Base-by-base conservation (phyloP, 2,888 invertebrate species). In the Agrotis clavis region DNA sequence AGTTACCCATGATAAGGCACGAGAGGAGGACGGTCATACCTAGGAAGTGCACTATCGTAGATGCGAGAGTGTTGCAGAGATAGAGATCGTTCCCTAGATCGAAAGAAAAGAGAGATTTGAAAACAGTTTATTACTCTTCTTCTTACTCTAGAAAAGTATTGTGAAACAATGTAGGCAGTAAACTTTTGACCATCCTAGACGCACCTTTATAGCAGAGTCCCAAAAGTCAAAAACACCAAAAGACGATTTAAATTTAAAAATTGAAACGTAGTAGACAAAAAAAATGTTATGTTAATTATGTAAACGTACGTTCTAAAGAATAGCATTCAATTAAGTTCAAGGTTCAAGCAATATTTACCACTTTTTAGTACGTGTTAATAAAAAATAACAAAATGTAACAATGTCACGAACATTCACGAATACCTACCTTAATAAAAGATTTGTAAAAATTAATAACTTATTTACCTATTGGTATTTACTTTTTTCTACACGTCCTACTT, bases 271-370 rank as follows among this genome's bases (percentile, higher is more conserved):
- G 0, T 19, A 45, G 3, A 45, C 25, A 47, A 50, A 45, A 30
- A 25, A 9, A 18, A 21, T 0, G 13, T 19, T n/a, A 18, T 50
- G 19, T 16, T 56, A 48, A 19, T 19, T 6, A 19, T 51, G 11
- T 41, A 13, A 25, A 5, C 54, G 35, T 61, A 11, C 11, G 25
- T 45, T 41, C 11, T 4, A 30, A 41, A 50, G 19, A 61, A 69
- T 30, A 60, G 45, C 14, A 77, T 74, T 68, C 30, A 54, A 50
- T 56, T 51, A 25, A 25, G 54, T 51, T 78, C 75, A 75, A 75
- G 78, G 78, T 63, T 63, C 19, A 48, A 48, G 9, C 11, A 71
- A 47, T 71, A 63, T 78, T 70, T 77, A 71, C 3, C 53, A 78
- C 45, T 45, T 50, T 76, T 59, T 63, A 41, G 41, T 41, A 41